Evolutionary conservation across 2,113 vertebrate genomes (phyloP).

Genomic region (Plecotus auritus): DNA sequence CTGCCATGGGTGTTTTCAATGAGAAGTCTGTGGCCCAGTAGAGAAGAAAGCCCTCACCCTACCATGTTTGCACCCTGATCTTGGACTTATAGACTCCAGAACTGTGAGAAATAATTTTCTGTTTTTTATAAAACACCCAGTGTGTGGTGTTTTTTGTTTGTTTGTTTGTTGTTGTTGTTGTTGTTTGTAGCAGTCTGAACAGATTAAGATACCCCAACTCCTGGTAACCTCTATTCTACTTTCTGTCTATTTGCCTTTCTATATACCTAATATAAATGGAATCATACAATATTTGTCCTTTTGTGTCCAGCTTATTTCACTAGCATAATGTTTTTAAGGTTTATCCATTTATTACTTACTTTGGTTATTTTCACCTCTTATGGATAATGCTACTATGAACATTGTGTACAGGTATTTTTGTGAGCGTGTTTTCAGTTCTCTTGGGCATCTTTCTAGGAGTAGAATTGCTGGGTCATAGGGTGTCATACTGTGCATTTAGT

Average conservation of each 20-base stretch:
- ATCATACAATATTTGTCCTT: not conserved
- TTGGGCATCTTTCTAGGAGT: no score
- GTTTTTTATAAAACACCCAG: not conserved
- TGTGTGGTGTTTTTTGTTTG: not conserved
- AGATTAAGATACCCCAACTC: not conserved
- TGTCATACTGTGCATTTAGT: not conserved
- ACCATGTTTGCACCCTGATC: not conserved
- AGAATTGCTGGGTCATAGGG: fast-evolving
- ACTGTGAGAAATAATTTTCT: not conserved
- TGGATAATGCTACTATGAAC: not conserved
- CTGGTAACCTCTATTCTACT: not conserved
- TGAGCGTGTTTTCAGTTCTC: not conserved
- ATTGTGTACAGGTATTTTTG: not conserved
- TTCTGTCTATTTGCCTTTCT: not conserved
- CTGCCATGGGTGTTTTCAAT: not conserved
- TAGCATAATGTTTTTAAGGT: not conserved
- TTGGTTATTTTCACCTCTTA: not conserved
- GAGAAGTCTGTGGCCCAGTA: not conserved
- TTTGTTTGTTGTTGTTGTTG: no score
- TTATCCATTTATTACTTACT: not conserved
- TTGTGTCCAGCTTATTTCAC: not conserved
- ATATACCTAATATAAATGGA: not conserved
- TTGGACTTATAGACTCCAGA: not conserved
- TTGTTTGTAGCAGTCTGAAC: not conserved
- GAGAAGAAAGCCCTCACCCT: not conserved